phyloP scores from a whole-genome alignment of 1,140 invertebrate genomes.

The Neotoxoptera formosana region DNA sequence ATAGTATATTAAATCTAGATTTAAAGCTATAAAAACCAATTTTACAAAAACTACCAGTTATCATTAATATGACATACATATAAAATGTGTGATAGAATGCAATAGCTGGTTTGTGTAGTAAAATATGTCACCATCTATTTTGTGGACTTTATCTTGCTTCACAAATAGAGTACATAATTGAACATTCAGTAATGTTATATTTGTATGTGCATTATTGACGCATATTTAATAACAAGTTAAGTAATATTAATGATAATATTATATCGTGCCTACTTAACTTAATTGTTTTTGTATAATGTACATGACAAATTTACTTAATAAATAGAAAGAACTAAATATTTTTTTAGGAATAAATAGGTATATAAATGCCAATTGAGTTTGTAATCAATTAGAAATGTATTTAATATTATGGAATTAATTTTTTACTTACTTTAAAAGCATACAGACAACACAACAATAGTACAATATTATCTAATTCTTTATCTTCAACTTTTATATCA shows the following conservation, averaged over 20 bases:
- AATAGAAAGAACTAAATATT: background rate
- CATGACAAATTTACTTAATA: background rate
- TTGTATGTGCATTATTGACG: too few species aligned
- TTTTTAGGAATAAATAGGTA: background rate
- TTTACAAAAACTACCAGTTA: background rate
- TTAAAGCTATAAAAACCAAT: too few species aligned
- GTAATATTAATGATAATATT: background rate
- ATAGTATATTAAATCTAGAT: too few species aligned
- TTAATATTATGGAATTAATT: background rate
- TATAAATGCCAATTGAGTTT: background rate
- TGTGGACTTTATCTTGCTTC: too few species aligned
- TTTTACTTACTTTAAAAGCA: slow-evolving; percentile 81
- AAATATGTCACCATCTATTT: background rate
- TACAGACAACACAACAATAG: slow-evolving; percentile 84
- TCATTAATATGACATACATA: background rate
- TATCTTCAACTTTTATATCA: slow-evolving; percentile 72
- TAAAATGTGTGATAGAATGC: background rate
- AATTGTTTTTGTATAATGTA: too few species aligned
- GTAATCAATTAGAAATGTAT: background rate
- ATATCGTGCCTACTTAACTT: background rate
- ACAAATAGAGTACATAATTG: too few species aligned
- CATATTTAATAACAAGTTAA: too few species aligned
- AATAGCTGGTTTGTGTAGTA: background rate
- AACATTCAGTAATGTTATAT: too few species aligned
- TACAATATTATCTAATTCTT: slow-evolving; percentile 86